Conservation (phyloP, 1,140 invertebrate genomes). For the Macrostomum lignano region DNA sequence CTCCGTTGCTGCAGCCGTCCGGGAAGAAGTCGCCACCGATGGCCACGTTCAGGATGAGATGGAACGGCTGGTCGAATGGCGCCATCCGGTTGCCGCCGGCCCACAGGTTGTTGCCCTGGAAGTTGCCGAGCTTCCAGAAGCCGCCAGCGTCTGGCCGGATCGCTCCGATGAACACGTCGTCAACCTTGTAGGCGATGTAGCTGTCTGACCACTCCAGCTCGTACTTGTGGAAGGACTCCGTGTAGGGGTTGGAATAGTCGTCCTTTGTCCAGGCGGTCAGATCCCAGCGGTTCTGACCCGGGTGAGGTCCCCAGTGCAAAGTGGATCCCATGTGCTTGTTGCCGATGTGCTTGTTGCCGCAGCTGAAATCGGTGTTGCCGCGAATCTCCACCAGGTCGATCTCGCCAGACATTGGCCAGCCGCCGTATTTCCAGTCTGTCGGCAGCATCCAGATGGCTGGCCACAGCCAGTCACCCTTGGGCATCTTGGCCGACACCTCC, state of each 20-base stretch:
- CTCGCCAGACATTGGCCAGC: constrained; percentile 25
- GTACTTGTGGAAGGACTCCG: too few species aligned
- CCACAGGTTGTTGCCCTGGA: constrained; percentile 23
- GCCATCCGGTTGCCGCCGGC: constrained; percentile 28
- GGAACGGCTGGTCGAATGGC: constrained; percentile 47
- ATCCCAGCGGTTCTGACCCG: too few species aligned
- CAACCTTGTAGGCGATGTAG: too few species aligned
- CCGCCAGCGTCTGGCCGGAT: too few species aligned
- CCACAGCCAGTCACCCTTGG: constrained; percentile 7
- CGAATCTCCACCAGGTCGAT: constrained; percentile 23
- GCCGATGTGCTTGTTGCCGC: too few species aligned
- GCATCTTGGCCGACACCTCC: constrained; percentile 7
- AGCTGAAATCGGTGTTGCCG: constrained; percentile 9
- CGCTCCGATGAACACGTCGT: too few species aligned
- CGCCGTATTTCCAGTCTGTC: constrained; percentile 13
- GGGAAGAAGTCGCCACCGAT: constrained; percentile 43
- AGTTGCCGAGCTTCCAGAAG: constrained; percentile 11
- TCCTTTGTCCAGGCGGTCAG: too few species aligned
- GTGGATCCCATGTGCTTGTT: too few species aligned
- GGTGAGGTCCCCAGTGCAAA: too few species aligned
- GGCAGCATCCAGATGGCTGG: constrained; percentile 22
- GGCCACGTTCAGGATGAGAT: constrained; percentile 39
- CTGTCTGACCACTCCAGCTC: too few species aligned
- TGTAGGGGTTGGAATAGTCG: too few species aligned
- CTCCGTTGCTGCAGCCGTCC: constrained; percentile 24